These are phyloP conservation scores for Neosalanx taihuensis DNA, from an alignment of 2,797 vertebrate species.

Conservation along the genomic window DNA sequence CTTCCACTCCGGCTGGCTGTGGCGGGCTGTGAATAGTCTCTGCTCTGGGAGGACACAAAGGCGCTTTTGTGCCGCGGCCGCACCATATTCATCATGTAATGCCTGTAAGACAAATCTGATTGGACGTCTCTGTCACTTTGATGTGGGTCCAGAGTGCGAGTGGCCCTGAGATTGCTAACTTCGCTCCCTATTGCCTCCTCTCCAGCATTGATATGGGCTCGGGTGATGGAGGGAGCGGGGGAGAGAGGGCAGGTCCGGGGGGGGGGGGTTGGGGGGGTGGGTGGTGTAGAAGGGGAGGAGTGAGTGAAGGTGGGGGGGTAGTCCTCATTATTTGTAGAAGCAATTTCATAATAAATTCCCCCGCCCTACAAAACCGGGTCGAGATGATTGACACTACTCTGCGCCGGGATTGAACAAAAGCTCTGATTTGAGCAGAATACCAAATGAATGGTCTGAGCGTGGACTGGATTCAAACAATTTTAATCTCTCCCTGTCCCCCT, in stretches of 20 bases:
- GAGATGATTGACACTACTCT: conserved; percentile 85
- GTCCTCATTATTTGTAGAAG: conserved; percentile 77
- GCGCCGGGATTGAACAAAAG: conserved; percentile 74
- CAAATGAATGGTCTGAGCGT: conserved; percentile 77
- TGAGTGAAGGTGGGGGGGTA: conserved; percentile 56
- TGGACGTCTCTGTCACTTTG: conserved; percentile 86
- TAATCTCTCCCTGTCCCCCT: conserved; percentile 74
- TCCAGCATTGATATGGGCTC: conserved; percentile 69
- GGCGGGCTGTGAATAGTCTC: conserved; percentile 81
- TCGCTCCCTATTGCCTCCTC: conserved; percentile 76
- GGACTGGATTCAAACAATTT: conserved; percentile 83
- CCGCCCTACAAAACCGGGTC: conserved; percentile 72
- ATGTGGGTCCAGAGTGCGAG: conserved; percentile 82
- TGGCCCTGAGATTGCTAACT: conserved; percentile 79
- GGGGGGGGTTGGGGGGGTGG: conserved; percentile 57
- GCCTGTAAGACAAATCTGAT: conserved; percentile 88
- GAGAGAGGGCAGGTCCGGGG: conserved; percentile 47
- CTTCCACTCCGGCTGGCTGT: conserved; percentile 86
- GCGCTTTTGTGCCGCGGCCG: conserved; percentile 77
- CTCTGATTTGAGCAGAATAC: conserved; percentile 81
- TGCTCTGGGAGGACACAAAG: conserved; percentile 80
- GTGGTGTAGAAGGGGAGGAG: conserved; percentile 42
- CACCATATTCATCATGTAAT: conserved; percentile 89
- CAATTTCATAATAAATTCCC: conserved; percentile 85
- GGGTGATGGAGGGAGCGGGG: conserved; percentile 40